These are phyloP conservation scores for Cnemophilus loriae DNA, from an alignment of 2,113 vertebrate genomes.

Conservation along the genomic window DNA sequence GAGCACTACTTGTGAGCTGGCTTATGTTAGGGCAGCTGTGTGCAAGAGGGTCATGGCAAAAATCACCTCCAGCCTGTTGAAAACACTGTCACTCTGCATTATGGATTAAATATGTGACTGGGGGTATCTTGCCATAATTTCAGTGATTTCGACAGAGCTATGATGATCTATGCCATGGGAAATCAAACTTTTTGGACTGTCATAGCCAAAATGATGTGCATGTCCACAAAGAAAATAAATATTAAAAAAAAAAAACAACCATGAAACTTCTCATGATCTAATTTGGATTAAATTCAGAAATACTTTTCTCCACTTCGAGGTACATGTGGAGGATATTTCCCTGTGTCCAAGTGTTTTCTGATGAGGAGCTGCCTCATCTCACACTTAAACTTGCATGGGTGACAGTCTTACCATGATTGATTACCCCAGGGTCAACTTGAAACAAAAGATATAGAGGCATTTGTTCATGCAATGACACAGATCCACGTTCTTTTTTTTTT, in stretches of 20 bases:
- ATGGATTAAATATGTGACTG: not conserved
- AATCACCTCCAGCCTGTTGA: not conserved
- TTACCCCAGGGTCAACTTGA: not conserved
- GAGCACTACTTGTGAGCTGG: not conserved
- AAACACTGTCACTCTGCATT: not conserved
- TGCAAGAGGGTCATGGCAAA: not conserved
- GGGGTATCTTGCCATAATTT: not conserved
- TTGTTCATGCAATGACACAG: not conserved
- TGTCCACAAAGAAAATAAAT: not conserved
- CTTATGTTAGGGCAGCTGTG: not conserved
- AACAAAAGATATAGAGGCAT: not conserved
- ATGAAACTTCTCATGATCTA: not conserved
- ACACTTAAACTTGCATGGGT: not conserved
- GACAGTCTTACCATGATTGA: not conserved
- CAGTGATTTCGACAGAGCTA: not conserved
- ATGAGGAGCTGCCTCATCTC: not conserved
- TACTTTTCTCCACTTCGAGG: not conserved
- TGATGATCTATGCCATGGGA: not conserved
- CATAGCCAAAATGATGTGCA: not conserved
- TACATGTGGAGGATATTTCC: not conserved
- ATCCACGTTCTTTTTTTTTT: not conserved
- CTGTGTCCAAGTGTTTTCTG: not conserved
- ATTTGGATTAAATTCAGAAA: not conserved
- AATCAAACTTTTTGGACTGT: not conserved
- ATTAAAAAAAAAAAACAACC: not conserved